These are phyloP conservation scores for Cuniculus paca DNA, from an alignment of 2,797 vertebrate species.

Conservation along the genomic window DNA sequence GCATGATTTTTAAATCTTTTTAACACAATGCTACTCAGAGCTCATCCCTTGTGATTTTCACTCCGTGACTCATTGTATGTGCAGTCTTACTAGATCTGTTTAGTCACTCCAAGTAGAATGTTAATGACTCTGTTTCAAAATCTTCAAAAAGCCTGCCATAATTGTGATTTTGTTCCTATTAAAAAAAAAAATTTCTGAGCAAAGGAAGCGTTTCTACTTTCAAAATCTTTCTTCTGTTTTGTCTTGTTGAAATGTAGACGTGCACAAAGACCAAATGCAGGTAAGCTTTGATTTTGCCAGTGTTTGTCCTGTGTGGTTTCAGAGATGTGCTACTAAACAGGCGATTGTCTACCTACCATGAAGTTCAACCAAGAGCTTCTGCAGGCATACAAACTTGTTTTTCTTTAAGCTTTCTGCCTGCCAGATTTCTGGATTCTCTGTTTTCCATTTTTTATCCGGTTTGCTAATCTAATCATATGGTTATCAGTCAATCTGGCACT, in stretches of 20 bases:
- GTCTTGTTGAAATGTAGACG: background rate
- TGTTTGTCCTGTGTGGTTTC: background rate
- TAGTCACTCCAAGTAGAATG: slow-evolving; percentile 2
- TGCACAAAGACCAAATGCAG: background rate
- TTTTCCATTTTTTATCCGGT: background rate
- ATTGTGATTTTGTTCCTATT: slow-evolving; percentile 18
- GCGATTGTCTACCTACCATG: background rate
- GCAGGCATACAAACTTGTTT: background rate
- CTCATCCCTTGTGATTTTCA: background rate
- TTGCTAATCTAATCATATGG: background rate
- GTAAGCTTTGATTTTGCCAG: background rate
- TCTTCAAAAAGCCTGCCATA: slow-evolving; percentile 16
- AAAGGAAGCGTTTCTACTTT: slow-evolving; percentile 13
- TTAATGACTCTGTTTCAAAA: background rate
- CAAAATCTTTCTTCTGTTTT: background rate
- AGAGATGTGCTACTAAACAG: background rate
- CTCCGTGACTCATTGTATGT: background rate
- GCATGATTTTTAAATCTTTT: background rate
- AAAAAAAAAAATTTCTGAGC: background rate
- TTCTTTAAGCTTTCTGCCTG: too few species aligned
- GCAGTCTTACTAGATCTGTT: slow-evolving; percentile 7
- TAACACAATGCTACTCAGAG: background rate
- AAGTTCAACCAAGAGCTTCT: background rate
- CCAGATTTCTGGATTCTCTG: background rate
- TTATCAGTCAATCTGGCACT: background rate